phyloP scores from a whole-genome alignment of 2,888 invertebrate species.

The Hemithea aestivaria region DNA sequence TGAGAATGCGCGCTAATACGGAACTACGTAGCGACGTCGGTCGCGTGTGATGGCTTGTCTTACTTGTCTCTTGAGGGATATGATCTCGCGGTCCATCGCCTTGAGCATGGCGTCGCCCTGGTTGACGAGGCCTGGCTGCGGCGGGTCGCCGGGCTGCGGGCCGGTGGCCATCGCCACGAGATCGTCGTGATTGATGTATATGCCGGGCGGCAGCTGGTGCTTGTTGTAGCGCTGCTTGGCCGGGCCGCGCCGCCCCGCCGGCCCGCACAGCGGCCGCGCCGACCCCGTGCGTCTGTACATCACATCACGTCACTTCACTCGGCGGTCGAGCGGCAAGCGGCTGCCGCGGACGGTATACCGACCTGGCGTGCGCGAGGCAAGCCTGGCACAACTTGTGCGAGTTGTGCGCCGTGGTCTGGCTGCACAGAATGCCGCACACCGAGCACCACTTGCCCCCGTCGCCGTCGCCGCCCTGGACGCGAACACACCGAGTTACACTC shows the following conservation, averaged over 20 bases:
- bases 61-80: constrained; percentile 97
- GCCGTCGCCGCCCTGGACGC: constrained; percentile 74
- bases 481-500: constrained; percentile 63
- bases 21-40: constrained; percentile 57
- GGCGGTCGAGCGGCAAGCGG: too few relatives aligned
- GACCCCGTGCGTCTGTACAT: constrained; percentile 87
- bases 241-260: constrained; percentile 78
- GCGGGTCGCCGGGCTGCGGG: constrained; percentile 79
- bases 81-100: constrained; percentile 95
- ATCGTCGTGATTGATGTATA: constrained; percentile 99
- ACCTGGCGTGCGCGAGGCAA: constrained; percentile 80
- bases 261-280: constrained; percentile 89
- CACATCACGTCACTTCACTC: too few relatives aligned
- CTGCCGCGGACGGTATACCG: too few relatives aligned
- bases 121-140: constrained; percentile 73
- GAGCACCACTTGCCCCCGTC: constrained; percentile 72
- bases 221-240: constrained; percentile 80
- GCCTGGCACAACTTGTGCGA: constrained; percentile 77
- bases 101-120: constrained; percentile 92
- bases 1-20: constrained; percentile 61
- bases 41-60: constrained; percentile 77
- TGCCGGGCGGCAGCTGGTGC: constrained; percentile 96
- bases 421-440: constrained; percentile 76
- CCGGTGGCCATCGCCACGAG: constrained; percentile 93
- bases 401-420: constrained; percentile 73